phyloP scores from a whole-genome alignment of 2,888 invertebrate genomes.

The Thereva nobilitata region DNA sequence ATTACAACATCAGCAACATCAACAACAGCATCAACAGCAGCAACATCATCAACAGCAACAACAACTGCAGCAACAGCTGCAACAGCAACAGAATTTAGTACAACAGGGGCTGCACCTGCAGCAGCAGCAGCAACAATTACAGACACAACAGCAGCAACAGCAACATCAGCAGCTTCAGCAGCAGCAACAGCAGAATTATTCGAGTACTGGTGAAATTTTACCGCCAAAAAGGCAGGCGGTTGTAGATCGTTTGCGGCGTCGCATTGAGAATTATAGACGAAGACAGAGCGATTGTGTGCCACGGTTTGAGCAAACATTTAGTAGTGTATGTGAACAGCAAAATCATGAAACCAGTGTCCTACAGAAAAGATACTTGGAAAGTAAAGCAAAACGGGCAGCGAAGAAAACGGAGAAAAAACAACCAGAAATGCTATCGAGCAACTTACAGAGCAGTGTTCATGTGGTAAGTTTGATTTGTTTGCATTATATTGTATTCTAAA shows the following conservation, averaged over 20 bases:
- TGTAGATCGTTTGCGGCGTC: slow-evolving; percentile 80
- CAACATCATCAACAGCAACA: slow-evolving; percentile 62
- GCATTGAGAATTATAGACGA: slow-evolving; percentile 85
- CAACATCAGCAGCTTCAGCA: slow-evolving; percentile 47
- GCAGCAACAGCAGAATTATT: slow-evolving; percentile 46
- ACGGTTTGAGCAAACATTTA: slow-evolving; percentile 85
- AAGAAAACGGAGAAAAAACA: slow-evolving; percentile 78
- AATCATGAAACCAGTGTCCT: slow-evolving; percentile 85
- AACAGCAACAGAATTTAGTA: slow-evolving; percentile 41
- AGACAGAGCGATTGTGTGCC: slow-evolving; percentile 85
- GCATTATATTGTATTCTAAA: not conserved
- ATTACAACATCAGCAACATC: slow-evolving; percentile 49
- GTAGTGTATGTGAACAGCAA: slow-evolving; percentile 86
- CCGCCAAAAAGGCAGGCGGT: slow-evolving; percentile 83
- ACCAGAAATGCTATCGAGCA: slow-evolving; percentile 58
- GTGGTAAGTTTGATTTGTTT: slow-evolving; percentile 63
- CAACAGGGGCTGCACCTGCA: slow-evolving; percentile 46
- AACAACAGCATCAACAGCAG: slow-evolving; percentile 52
- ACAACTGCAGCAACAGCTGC: slow-evolving; percentile 58
- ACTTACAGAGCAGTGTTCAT: slow-evolving; percentile 74
- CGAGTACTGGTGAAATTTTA: slow-evolving; percentile 62
- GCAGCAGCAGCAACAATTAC: slow-evolving; percentile 43
- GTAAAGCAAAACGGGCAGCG: slow-evolving; percentile 83
- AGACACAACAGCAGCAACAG: slow-evolving; percentile 44
- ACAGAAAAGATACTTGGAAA: slow-evolving; percentile 88